Evolutionary conservation across 2,113 vertebrate genomes (phyloP).

Genomic region (Xiphophorus maculatus): DNA sequence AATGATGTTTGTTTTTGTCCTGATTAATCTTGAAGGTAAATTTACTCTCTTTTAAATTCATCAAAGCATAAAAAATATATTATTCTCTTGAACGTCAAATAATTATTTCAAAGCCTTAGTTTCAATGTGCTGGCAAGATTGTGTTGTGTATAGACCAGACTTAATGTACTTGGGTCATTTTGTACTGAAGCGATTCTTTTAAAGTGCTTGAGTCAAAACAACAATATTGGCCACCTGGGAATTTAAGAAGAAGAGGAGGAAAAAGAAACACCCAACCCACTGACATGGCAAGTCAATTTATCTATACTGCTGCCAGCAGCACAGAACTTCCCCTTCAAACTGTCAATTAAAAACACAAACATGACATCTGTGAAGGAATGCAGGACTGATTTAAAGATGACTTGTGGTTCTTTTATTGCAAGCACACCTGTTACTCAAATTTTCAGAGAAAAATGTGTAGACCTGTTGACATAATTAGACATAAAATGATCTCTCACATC

Average conservation of each 20-base stretch:
- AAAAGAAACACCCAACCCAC: slow-evolving; percentile 22
- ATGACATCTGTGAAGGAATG: slow-evolving; percentile 6
- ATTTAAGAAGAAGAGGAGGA: slow-evolving; percentile 16
- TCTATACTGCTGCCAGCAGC: slow-evolving; percentile 44
- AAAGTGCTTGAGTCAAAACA: slow-evolving; percentile 65
- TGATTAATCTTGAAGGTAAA: background rate
- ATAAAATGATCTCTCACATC: background rate
- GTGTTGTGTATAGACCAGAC: slow-evolving; percentile 28
- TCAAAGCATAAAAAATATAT: background rate
- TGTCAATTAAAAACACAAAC: slow-evolving; percentile 24
- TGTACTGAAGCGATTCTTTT: slow-evolving; percentile 66
- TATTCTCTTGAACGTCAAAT: too few species aligned
- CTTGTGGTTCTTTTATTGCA: background rate
- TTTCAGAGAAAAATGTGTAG: background rate
- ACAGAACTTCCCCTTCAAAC: slow-evolving; percentile 25
- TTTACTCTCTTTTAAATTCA: background rate
- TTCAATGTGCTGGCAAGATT: slow-evolving; percentile 58
- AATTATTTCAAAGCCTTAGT: slow-evolving; percentile 21
- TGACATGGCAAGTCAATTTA: slow-evolving; percentile 50
- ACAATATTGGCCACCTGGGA: slow-evolving; percentile 61
- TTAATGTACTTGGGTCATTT: slow-evolving; percentile 39
- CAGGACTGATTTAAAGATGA: slow-evolving; percentile 8
- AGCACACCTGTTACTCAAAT: background rate
- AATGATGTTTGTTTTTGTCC: background rate
- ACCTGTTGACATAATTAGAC: background rate